These are phyloP conservation scores for Oxyruncus cristatus DNA, from an alignment of 2,113 vertebrate genomes.

Conservation along the genomic window DNA sequence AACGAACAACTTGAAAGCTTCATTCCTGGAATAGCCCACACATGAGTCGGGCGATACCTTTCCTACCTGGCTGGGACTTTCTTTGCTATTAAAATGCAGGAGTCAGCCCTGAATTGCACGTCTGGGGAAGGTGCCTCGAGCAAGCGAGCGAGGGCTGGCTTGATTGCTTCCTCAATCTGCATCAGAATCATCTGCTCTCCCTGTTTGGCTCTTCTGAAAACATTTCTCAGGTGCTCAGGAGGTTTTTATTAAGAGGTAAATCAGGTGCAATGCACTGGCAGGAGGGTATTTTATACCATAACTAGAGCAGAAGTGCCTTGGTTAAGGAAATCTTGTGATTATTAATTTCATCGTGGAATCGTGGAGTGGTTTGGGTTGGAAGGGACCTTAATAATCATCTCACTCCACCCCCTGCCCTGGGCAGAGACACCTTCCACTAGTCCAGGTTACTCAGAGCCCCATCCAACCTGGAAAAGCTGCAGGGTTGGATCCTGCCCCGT, in stretches of 20 bases:
- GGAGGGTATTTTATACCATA: neutral
- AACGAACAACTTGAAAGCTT: neutral
- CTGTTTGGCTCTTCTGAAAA: neutral
- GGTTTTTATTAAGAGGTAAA: neutral
- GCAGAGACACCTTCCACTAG: neutral
- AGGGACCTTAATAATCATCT: neutral
- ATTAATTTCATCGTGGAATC: neutral
- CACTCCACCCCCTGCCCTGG: neutral
- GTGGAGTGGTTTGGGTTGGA: neutral
- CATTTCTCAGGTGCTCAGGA: neutral
- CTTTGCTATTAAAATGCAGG: conserved; percentile 54
- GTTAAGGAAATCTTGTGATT: neutral
- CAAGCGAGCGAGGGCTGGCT: too few relatives aligned
- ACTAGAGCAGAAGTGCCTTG: neutral
- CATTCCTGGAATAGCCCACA: conserved; percentile 17
- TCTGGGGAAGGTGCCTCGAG: conserved; percentile 23
- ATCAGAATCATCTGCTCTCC: neutral
- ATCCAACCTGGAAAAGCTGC: neutral
- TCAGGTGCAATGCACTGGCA: neutral
- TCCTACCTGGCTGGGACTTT: conserved; percentile 2
- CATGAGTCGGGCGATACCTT: neutral
- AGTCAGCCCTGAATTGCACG: neutral
- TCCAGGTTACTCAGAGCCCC: neutral
- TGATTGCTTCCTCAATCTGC: conserved; percentile 12
- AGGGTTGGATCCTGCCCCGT: neutral